Evolutionary conservation across 2,888 invertebrate genomes (phyloP).

Genomic region (Elegia similella): DNA sequence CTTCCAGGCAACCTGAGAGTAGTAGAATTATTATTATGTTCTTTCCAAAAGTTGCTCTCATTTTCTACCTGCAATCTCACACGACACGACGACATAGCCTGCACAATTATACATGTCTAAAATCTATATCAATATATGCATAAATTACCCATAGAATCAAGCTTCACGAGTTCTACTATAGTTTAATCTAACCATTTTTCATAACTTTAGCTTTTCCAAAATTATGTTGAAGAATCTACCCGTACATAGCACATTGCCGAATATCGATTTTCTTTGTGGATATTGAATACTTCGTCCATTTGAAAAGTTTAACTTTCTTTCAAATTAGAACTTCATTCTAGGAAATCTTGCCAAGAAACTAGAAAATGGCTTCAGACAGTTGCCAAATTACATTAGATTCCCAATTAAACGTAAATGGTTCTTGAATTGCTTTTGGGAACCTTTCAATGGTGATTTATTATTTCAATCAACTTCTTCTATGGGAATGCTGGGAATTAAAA

Average conservation of each 20-base stretch:
- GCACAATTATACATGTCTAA: too few species aligned
- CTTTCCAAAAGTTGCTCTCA: too few species aligned
- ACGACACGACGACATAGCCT: too few species aligned
- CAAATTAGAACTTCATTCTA: background rate
- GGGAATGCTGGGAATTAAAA: too few species aligned
- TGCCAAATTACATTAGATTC: background rate
- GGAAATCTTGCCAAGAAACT: constrained; percentile 2
- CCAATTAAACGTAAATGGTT: background rate
- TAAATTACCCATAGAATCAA: too few species aligned
- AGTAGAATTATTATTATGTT: too few species aligned
- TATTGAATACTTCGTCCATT: background rate
- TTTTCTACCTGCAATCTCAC: too few species aligned
- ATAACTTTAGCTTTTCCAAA: background rate
- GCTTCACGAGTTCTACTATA: background rate
- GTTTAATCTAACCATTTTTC: background rate
- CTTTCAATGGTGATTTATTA: background rate
- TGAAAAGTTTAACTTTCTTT: background rate
- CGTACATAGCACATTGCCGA: background rate
- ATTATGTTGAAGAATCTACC: background rate
- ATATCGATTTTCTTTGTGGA: background rate
- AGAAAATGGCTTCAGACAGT: background rate
- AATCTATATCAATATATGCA: too few species aligned
- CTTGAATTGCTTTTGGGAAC: background rate
- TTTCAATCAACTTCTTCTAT: too few species aligned
- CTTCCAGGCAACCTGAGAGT: too few species aligned